A percentile compares a stretch with the other conserved stretches of the same genome.
Conservation (phyloP, 1,140 invertebrate species). For the Drosophila repleta region DNA sequence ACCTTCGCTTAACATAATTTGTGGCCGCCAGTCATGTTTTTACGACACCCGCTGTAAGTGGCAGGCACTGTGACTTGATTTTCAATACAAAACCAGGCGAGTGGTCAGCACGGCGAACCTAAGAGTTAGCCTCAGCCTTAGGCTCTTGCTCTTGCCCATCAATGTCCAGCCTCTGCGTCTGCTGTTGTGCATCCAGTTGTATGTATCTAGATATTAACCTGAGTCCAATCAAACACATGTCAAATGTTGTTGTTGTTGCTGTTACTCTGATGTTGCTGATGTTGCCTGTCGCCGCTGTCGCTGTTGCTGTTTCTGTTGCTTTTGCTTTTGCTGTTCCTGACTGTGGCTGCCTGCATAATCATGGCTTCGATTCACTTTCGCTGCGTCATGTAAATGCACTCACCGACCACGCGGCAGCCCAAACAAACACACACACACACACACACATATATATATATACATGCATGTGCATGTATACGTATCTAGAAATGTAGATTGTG, state of each 20-base stretch:
- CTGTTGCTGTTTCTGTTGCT: not conserved
- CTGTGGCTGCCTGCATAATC: slow-evolving; percentile 64
- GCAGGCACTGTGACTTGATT: slow-evolving; percentile 40
- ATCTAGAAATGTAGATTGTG: slow-evolving; percentile 12
- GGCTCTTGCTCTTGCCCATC: too few species aligned
- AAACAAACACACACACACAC: slow-evolving; percentile 1
- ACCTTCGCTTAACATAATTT: slow-evolving; percentile 69
- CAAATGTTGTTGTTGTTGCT: slow-evolving; percentile 50
- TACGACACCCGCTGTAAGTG: slow-evolving; percentile 68
- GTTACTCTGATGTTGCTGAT: slow-evolving; percentile 38
- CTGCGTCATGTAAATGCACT: slow-evolving; percentile 79
- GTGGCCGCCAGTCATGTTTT: slow-evolving; percentile 71
- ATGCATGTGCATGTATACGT: not conserved
- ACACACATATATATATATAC: not conserved
- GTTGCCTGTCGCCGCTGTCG: slow-evolving; percentile 30
- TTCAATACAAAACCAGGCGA: slow-evolving; percentile 1
- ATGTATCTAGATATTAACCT: slow-evolving; percentile 25
- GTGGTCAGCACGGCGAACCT: slow-evolving; percentile 7
- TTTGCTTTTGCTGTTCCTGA: not conserved
- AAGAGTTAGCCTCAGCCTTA: not conserved
- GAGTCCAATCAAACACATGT: slow-evolving; percentile 76
- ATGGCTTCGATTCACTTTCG: slow-evolving; percentile 72
- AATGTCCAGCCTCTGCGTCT: not conserved
- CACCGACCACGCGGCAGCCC: slow-evolving; percentile 34
- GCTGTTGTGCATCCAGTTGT: not conserved